A percentile compares a stretch with the other conserved stretches of the same genome.
Evolutionary conservation across 2,797 vertebrate genomes (phyloP).

Genomic region (Catamblyrhynchus diadema): DNA sequence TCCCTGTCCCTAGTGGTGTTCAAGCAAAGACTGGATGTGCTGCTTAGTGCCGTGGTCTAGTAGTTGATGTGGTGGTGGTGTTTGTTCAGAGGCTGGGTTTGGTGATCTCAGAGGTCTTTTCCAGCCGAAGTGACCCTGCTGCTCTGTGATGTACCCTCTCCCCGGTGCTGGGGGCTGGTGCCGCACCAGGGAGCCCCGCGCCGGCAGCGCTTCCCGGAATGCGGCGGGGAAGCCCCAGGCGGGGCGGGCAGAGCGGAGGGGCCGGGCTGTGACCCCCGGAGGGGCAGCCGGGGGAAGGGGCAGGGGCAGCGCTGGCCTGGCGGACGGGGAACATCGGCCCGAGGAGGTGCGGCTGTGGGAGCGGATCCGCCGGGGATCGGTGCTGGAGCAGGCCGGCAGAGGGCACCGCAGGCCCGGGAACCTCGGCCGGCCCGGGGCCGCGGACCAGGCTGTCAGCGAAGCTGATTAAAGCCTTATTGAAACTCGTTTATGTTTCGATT

Average conservation of each 20-base stretch:
- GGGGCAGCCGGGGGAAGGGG: background rate
- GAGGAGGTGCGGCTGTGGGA: background rate
- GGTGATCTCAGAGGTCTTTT: background rate
- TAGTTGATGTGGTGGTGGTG: background rate
- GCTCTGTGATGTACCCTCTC: background rate
- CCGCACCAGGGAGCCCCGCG: background rate
- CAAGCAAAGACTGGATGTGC: fast-evolving
- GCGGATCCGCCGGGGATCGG: background rate
- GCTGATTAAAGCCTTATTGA: background rate
- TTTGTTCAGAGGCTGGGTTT: background rate
- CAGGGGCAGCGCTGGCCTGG: no score
- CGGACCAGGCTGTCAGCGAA: fast-evolving
- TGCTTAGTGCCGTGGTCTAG: fast-evolving
- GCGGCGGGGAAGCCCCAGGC: background rate
- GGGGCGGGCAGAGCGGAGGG: background rate
- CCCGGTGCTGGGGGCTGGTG: background rate
- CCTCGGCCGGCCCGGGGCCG: background rate
- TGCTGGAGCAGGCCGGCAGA: background rate
- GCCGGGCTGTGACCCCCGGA: background rate
- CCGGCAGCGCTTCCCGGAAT: fast-evolving
- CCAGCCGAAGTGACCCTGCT: fast-evolving
- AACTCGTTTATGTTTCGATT: background rate
- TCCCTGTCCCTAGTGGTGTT: background rate
- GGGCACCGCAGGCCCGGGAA: background rate
- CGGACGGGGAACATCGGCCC: background rate